A percentile compares a stretch with the other conserved stretches of the same genome.
phyloP scores from a whole-genome alignment of 2,113 vertebrate species.

The Polyodon spathula region DNA sequence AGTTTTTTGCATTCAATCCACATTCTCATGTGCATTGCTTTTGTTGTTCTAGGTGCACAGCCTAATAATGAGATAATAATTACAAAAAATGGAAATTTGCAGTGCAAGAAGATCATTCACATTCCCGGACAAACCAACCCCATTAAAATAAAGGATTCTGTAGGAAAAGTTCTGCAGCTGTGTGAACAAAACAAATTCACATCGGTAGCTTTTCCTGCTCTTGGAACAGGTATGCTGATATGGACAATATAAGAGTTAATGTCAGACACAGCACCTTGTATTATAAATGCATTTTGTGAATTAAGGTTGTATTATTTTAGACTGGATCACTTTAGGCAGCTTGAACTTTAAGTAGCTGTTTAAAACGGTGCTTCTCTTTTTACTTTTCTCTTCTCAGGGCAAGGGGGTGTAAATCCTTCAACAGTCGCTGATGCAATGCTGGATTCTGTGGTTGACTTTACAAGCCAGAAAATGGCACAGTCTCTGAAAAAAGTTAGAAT shows the following conservation, averaged over 20 bases:
- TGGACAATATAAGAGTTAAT: not conserved
- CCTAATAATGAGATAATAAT: conserved; percentile 41
- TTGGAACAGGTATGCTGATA: conserved; percentile 72
- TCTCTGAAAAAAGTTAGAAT: conserved; percentile 61
- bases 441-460: conserved; percentile 61
- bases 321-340: not conserved
- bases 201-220: conserved; percentile 73
- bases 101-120: conserved; percentile 68
- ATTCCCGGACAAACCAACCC: conserved; percentile 35
- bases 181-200: conserved; percentile 52
- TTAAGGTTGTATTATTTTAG: not conserved
- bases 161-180: conserved; percentile 45
- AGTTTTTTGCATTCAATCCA: not conserved
- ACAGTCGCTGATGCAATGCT: conserved; percentile 62
- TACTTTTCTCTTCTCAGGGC: conserved; percentile 49
- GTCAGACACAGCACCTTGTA: too few species aligned
- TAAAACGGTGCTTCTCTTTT: not conserved
- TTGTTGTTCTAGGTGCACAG: conserved; percentile 30
- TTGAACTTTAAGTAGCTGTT: too few species aligned
- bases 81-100: conserved; percentile 59
- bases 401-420: conserved; percentile 46
- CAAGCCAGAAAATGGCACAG: conserved; percentile 34
- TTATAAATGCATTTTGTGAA: too few species aligned
- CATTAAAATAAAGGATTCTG: conserved; percentile 23
- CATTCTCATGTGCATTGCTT: conserved; percentile 9